Conservation (phyloP, 2,888 invertebrate genomes). For the Eueremaeus valkanovi region DNA sequence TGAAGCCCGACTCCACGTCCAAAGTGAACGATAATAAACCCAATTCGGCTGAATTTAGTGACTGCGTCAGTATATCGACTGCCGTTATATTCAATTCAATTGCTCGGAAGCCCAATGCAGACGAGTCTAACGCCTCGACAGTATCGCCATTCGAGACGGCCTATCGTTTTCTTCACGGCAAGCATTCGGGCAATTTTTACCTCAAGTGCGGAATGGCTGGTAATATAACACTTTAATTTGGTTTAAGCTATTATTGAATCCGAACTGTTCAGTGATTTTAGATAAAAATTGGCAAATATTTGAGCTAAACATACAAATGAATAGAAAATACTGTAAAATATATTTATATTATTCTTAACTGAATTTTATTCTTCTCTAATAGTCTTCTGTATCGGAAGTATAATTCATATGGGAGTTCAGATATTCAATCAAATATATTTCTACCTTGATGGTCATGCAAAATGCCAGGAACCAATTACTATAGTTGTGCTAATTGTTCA, state of each 20-base stretch:
- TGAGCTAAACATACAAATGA: no score
- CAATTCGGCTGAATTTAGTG: not conserved
- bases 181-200: slow-evolving; percentile 69
- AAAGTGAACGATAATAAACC: not conserved
- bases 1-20: slow-evolving; percentile 31
- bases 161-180: slow-evolving; percentile 53
- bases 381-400: slow-evolving; percentile 73
- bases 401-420: slow-evolving; percentile 68
- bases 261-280: no score
- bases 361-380: no score
- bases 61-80: slow-evolving; percentile 44
- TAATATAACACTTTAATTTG: no score
- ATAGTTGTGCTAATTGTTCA: slow-evolving; percentile 65
- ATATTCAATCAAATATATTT: slow-evolving; percentile 66
- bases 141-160: slow-evolving; percentile 35
- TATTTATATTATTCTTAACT: no score
- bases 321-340: no score
- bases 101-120: not conserved
- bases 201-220: slow-evolving; percentile 69
- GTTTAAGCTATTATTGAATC: no score
- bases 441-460: slow-evolving; percentile 56
- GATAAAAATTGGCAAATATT: no score
- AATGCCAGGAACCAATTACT: slow-evolving; percentile 57
- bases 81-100: slow-evolving; percentile 44
- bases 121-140: not conserved